Base-by-base conservation (phyloP, 2,888 invertebrate genomes). In the Drosophila peninsularis region DNA sequence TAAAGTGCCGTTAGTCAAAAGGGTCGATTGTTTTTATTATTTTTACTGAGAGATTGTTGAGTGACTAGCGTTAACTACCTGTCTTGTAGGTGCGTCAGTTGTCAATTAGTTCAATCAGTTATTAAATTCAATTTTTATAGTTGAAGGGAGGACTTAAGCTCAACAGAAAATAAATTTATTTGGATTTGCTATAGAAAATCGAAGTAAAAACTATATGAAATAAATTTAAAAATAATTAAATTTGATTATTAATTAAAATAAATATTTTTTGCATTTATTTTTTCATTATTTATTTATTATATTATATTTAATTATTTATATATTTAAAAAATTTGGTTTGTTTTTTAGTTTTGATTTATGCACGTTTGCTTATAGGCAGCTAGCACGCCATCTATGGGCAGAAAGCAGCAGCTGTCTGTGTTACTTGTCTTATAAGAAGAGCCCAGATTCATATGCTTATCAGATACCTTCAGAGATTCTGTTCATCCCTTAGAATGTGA, bases 1-100 rank as follows among this genome's bases (percentile, higher is more conserved):
- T 52, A 44, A 42, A 55, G 49, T 67, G 62, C 79, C 65, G 85
- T 75, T 78, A 78, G 57, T 17, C 62, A 11, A 30, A 54, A 53
- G 64, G 75, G 47, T 41, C 32, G 14, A 39, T 19, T 13, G 11
- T 27, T 27, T 9, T n/a, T 14, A 24, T 4, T 24, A 24, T 24
- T 24, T 55, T 42, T 42, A 57, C 42, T 54, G 39, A 10, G 6
- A 13, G 42, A 19, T 3, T 24, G 27, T 13, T 17, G 5, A 30
- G 14, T 6, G 0, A 0, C 14, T 13, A 21, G 0, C 34, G 44
- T 56, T 71, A 60, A 39, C 21, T 37, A 13, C 21, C 37, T 64
- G 6, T 5, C 27, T 30, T 14, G 30, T 17, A 17, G 13, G 6
- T 47, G 47, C 47, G 5, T 13, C 17, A 30, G 17, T 17, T 27